Evolutionary conservation across 2,888 invertebrate species (phyloP).

Genomic region (Agrilus cyanescens): DNA sequence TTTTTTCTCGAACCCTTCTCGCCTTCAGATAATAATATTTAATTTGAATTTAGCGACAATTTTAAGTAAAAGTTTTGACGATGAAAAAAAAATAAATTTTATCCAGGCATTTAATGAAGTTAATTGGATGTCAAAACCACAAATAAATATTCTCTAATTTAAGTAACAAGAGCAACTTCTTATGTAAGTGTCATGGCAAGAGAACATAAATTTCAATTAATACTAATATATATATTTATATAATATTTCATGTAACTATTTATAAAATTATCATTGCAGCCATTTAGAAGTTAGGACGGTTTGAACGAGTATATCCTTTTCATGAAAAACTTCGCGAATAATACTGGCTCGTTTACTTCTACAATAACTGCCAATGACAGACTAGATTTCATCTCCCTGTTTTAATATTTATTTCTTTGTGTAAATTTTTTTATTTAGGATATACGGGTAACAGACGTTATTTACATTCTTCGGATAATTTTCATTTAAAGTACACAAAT

Average conservation of each 20-base stretch:
- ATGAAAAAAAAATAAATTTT: too few relatives aligned
- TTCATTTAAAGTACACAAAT: too few relatives aligned
- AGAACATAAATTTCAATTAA: slow-evolving; percentile 18
- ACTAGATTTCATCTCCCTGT: slow-evolving; percentile 34
- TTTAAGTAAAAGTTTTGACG: too few relatives aligned
- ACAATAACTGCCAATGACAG: slow-evolving; percentile 28
- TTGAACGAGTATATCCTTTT: slow-evolving; percentile 31
- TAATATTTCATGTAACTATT: slow-evolving; percentile 6
- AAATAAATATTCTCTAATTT: slow-evolving; percentile 6
- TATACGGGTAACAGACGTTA: too few relatives aligned
- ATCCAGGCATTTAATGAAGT: too few relatives aligned
- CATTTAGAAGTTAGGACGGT: slow-evolving; percentile 33
- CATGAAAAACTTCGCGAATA: slow-evolving; percentile 13
- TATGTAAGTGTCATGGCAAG: slow-evolving; percentile 30
- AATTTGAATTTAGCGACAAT: too few relatives aligned
- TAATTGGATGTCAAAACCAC: background rate
- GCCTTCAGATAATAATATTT: too few relatives aligned
- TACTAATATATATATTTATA: background rate
- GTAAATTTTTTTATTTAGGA: too few relatives aligned
- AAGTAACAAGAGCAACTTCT: background rate
- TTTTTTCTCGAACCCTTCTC: too few relatives aligned
- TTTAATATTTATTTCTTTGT: slow-evolving; percentile 9
- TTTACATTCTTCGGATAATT: too few relatives aligned
- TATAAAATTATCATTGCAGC: slow-evolving; percentile 23
- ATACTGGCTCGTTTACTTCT: slow-evolving; percentile 34